Base-by-base conservation (phyloP, 2,888 invertebrate genomes). In the Athalia rosae region DNA sequence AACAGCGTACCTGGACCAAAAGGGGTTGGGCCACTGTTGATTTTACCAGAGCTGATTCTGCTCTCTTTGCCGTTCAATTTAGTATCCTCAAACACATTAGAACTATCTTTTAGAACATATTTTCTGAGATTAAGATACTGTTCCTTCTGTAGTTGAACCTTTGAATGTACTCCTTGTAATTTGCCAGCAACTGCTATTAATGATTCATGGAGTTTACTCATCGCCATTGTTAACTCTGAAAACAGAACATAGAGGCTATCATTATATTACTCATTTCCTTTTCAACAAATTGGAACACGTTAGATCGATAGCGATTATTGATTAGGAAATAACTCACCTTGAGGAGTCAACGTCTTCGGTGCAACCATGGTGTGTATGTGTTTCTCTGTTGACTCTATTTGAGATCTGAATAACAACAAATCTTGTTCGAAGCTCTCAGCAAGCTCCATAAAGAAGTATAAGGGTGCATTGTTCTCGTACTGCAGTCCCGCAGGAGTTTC, bases 121-220 rank as follows among this genome's bases (percentile, higher is more conserved):
- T 95, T 95, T 56, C 97, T 90, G 64, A 96, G 92, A 87, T 95
- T 95, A n/a, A 96, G 90, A 87, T 95, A 97, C 82, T 95, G 95
- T 78, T 96, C 96, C 89, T 97, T 97, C 85, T 96, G 96, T 0
- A 93, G 92, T 86, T 96, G 95, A 0, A 97, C 95, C 84, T 93
- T 93, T 76, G 91, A 92, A 85, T 98, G 97, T 0, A 96, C 93
- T 4, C 95, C 94, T 85, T 97, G 96, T 56, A 97, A 90, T 58
- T 96, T 94, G 0, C 96, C 97, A n/a, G 97, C 97, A 78, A 98
- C 90, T 0, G 96, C 95, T 50, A 98, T 94, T 84, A 97, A 93
- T 3, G 96, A 95, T 87, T 96, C 96, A 88, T 97, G 96, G 84
- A 97, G 93, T 85, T 96, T 94, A 50, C 94, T 93, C 90, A 98